Conservation (phyloP, 2,113 vertebrate species). For the Rhabdornis inornatus region DNA sequence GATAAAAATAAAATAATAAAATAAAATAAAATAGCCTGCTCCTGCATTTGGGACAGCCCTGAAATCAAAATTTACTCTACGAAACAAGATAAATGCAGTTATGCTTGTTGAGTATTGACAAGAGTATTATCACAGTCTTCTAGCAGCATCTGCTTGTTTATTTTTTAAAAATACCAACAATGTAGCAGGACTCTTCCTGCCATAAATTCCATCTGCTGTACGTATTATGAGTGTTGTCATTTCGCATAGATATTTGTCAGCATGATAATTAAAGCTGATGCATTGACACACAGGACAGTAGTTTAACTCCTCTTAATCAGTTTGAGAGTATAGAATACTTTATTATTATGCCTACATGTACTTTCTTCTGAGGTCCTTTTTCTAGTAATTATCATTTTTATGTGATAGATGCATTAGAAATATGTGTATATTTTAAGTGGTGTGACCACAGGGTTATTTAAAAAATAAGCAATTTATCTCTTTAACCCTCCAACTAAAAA, state of each 20-base stretch:
- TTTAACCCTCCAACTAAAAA: neutral
- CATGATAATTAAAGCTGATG: neutral
- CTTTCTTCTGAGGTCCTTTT: neutral
- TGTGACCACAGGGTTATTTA: neutral
- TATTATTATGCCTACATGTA: neutral
- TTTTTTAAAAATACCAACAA: neutral
- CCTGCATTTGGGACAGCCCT: neutral
- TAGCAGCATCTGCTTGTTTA: slow-evolving; percentile 46
- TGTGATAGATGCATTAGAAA: neutral
- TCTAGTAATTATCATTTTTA: neutral
- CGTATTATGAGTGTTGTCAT: neutral
- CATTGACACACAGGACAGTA: neutral
- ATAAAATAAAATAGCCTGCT: neutral
- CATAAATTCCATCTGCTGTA: slow-evolving; percentile 37
- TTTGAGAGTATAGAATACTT: neutral
- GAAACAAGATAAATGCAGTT: neutral
- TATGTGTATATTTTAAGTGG: neutral
- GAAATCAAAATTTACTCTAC: neutral
- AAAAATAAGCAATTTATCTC: neutral
- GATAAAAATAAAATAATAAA: neutral
- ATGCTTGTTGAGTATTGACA: neutral
- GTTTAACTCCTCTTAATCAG: neutral
- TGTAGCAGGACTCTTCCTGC: neutral
- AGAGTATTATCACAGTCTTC: neutral
- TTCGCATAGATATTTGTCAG: neutral